phyloP scores from a whole-genome alignment of 2,888 invertebrate species.

The Timema cristinae region DNA sequence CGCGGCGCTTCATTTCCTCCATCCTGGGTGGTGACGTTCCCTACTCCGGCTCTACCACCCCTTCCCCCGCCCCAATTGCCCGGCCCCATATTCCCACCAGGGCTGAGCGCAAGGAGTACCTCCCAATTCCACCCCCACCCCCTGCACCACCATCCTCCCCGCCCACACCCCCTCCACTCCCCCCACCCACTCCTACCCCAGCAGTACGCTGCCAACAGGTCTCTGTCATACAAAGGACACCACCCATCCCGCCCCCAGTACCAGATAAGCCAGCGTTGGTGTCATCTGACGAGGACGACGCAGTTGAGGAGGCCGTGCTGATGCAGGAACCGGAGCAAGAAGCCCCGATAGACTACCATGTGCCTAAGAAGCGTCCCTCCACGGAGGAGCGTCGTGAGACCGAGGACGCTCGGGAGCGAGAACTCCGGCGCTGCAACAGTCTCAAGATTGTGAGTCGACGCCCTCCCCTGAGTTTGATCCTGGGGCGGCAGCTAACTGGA shows the following conservation, averaged over 20 bases:
- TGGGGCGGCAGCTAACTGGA: slow-evolving; percentile 22
- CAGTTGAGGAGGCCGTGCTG: slow-evolving; percentile 41
- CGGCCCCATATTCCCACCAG: slow-evolving; percentile 59
- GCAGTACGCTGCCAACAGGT: slow-evolving; percentile 45
- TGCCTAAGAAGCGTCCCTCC: slow-evolving; percentile 58
- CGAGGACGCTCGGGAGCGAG: slow-evolving; percentile 36
- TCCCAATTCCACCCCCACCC: slow-evolving; percentile 43
- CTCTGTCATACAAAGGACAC: slow-evolving; percentile 81
- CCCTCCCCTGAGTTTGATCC: slow-evolving; percentile 11
- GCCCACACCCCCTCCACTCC: slow-evolving; percentile 45
- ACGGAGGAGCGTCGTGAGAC: slow-evolving; percentile 32
- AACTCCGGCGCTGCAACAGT: slow-evolving; percentile 35
- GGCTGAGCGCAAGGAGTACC: slow-evolving; percentile 77
- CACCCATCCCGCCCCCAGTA: slow-evolving; percentile 40
- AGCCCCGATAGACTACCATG: slow-evolving; percentile 84
- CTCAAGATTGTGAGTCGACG: slow-evolving; percentile 41
- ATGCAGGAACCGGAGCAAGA: slow-evolving; percentile 69
- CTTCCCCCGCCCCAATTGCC: slow-evolving; percentile 37
- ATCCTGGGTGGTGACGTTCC: slow-evolving; percentile 77
- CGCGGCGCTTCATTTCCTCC: slow-evolving; percentile 70
- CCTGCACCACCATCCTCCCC: slow-evolving; percentile 25
- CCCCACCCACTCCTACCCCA: slow-evolving; percentile 42
- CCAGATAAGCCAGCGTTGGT: slow-evolving; percentile 38
- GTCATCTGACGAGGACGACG: slow-evolving; percentile 38
- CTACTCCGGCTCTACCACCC: slow-evolving; percentile 58